Conservation (phyloP, 2,113 vertebrate species). For the Cyanoderma ruficeps region DNA sequence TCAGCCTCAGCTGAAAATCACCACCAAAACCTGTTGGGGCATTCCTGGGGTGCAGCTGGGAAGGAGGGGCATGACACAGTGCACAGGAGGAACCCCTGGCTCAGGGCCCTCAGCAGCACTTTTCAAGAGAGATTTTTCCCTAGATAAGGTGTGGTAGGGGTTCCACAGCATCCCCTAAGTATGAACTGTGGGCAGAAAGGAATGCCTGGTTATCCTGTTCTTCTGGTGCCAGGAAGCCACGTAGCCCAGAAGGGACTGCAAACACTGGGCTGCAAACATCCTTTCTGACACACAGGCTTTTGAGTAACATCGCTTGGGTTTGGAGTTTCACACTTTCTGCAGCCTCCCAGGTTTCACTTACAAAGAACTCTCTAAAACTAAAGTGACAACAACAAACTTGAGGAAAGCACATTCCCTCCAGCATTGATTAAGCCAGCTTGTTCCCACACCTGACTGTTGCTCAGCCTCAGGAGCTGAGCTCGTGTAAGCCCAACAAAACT, state of each 20-base stretch:
- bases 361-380: neutral
- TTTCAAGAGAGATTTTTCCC: neutral
- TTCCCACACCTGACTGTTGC: neutral
- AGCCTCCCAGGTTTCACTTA: neutral
- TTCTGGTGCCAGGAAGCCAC: neutral
- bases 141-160: fast-evolving
- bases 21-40: fast-evolving
- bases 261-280: neutral
- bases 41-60: neutral
- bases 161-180: neutral
- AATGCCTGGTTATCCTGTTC: neutral
- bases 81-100: neutral
- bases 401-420: neutral
- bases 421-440: neutral
- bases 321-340: neutral
- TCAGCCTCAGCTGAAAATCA: neutral
- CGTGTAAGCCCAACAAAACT: neutral
- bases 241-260: neutral
- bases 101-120: neutral
- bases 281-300: neutral
- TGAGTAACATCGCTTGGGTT: neutral
- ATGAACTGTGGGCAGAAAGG: neutral
- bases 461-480: neutral
- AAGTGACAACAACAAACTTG: neutral
- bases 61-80: neutral